These are phyloP conservation scores for Drosophila lacertosa DNA, from an alignment of 1,140 invertebrate genomes.

Conservation along the genomic window DNA sequence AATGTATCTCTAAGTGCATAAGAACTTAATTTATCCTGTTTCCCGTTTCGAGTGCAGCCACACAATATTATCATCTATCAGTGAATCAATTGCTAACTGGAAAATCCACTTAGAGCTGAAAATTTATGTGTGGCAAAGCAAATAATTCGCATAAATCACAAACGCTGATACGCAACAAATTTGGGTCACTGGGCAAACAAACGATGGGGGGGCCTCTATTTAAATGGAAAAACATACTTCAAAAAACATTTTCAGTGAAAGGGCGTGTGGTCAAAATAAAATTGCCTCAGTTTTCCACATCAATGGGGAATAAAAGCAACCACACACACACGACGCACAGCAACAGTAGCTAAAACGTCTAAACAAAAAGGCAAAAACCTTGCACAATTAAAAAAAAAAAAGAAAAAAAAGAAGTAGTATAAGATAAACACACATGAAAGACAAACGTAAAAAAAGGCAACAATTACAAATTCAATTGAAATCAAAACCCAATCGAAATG, in stretches of 20 bases:
- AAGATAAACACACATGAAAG: slow-evolving; percentile 73
- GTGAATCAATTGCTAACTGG: slow-evolving; percentile 5
- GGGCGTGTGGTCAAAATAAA: slow-evolving; percentile 31
- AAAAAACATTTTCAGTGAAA: slow-evolving; percentile 37
- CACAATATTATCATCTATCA: slow-evolving; percentile 20
- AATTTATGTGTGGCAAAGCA: slow-evolving; percentile 51
- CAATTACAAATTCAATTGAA: slow-evolving; percentile 78
- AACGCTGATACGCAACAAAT: slow-evolving; percentile 36
- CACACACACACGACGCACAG: slow-evolving; percentile 9
- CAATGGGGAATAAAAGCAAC: slow-evolving; percentile 43
- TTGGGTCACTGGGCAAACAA: slow-evolving; percentile 59
- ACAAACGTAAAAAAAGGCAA: slow-evolving; percentile 60
- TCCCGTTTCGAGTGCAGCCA: slow-evolving; percentile 29
- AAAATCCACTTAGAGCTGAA: slow-evolving; percentile 29
- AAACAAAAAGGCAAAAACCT: slow-evolving; percentile 59
- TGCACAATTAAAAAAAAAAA: slow-evolving; percentile 54
- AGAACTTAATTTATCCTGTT: slow-evolving; percentile 34
- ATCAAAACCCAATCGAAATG: slow-evolving; percentile 57
- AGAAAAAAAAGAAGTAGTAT: slow-evolving; percentile 11
- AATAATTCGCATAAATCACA: slow-evolving; percentile 80
- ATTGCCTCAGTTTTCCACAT: slow-evolving; percentile 61
- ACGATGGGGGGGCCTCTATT: slow-evolving; percentile 43
- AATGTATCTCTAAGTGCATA: slow-evolving; percentile 29
- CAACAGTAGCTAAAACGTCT: slow-evolving; percentile 42
- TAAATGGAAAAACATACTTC: slow-evolving; percentile 72